phyloP scores from a whole-genome alignment of 30 jellyfish, hydroid and myxozoan genomes.

The Catostylus mosaicus region DNA sequence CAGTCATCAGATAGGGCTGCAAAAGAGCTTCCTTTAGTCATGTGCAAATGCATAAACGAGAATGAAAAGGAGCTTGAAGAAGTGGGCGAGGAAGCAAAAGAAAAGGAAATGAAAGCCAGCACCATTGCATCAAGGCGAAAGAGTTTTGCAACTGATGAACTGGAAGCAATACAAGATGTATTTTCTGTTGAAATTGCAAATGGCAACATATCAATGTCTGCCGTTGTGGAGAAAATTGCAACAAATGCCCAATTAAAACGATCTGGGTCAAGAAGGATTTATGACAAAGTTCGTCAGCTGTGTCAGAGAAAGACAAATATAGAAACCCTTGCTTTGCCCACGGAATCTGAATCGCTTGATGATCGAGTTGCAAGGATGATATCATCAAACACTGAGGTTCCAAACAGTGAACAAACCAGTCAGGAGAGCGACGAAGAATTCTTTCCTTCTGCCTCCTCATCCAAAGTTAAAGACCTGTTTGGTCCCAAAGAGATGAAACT shows the following conservation, averaged over 20 bases:
- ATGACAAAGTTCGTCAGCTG: conserved; percentile 45
- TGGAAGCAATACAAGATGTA: conserved; percentile 9
- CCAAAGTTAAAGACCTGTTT: conserved; percentile 36
- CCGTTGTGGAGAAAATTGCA: conserved; percentile 27
- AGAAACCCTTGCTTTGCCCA: conserved; percentile 31
- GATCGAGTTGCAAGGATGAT: conserved; percentile 29
- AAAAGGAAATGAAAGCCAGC: background rate
- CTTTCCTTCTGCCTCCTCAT: conserved; percentile 2
- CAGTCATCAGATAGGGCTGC: conserved; percentile 54
- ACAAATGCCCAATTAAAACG: conserved; percentile 3
- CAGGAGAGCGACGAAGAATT: conserved; percentile 45
- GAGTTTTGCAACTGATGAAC: conserved; percentile 9
- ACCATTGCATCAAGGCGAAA: conserved; percentile 11
- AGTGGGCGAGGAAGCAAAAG: background rate
- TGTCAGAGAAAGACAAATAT: background rate
- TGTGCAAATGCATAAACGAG: conserved; percentile 15
- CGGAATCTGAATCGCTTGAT: conserved; percentile 23
- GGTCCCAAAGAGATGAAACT: conserved; percentile 23
- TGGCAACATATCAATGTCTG: conserved; percentile 17
- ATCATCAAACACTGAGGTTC: background rate
- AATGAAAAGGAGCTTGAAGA: conserved; percentile 7
- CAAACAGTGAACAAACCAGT: background rate
- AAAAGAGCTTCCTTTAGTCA: conserved; percentile 16
- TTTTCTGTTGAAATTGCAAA: conserved; percentile 14
- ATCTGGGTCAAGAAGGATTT: conserved; percentile 10